Base-by-base conservation (phyloP, 2,797 vertebrate species). In the Sarcoramphus papa region DNA sequence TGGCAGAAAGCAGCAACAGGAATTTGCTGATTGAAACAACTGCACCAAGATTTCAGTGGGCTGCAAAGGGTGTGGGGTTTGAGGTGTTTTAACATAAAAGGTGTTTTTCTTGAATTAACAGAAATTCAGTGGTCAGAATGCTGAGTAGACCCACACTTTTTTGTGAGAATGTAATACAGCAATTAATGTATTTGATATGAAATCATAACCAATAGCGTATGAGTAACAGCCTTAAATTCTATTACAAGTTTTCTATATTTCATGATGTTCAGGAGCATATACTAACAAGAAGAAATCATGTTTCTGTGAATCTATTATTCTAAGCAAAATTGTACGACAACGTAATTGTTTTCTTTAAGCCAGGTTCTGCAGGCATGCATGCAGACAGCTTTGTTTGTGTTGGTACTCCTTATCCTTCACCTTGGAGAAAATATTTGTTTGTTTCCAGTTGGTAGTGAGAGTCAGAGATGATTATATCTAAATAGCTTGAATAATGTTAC, bases 171-270 rank as follows among this genome's bases (percentile, higher is more conserved):
- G 7, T 43, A 68, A n/a, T 67, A 37, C 12, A 82, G 57, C 25
- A 72, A 6, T 85, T 62, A 45, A 20, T 74, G 9, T 50, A 37
- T 27, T 45, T 37, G 37, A 17, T 72, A 45, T 0, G 2, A 65
- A 54, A 57, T 87, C 8, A 13, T 23, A 83, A 24, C 53, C 25
- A 75, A 5, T 69, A 85, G 14, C 18, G 74, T 64, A 54, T 12
- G 31, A 76, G 30, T 76, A 84, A 50, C 25, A 45, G 18, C 21
- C 22, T 87, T 51, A 45, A 72, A 4, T 85, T 64, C 19, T 53
- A 0, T 56, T 69, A 21, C 2, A 16, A 23, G 28, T 43, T 31
- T 10, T 9, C 2, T 54, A 0, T 68, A 35, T 59, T 81, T 78
- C 7, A 23, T 30, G 5, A 35, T 82, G 21, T 81, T 90, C 41